phyloP scores from a whole-genome alignment of 2,888 invertebrate genomes.

The Acanthosepion esculentum region DNA sequence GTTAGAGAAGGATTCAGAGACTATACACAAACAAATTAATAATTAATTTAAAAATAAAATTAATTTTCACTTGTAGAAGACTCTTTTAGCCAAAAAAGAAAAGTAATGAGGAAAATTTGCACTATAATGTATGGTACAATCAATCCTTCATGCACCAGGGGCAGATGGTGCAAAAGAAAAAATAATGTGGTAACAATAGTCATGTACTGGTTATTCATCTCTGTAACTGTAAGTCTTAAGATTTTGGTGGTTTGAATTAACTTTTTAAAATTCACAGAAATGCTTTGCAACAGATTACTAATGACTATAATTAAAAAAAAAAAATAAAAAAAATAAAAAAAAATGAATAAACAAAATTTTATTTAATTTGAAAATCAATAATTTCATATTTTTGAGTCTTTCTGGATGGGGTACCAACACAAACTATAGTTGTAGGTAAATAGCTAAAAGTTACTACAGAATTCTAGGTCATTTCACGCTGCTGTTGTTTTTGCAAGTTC shows the following conservation, averaged over 20 bases:
- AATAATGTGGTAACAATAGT: background rate
- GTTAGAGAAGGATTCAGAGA: background rate
- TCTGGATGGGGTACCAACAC: background rate
- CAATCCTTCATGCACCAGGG: too few relatives aligned
- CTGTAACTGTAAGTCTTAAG: slow-evolving; percentile 10
- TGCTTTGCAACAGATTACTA: background rate
- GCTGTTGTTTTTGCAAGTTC: background rate
- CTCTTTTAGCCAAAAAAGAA: too few relatives aligned
- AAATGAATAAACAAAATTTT: slow-evolving; percentile 41
- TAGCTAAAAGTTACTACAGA: slow-evolving; percentile 19
- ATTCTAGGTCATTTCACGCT: background rate
- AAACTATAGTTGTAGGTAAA: background rate
- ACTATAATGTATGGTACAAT: too few relatives aligned
- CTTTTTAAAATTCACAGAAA: slow-evolving; percentile 34
- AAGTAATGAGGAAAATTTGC: too few relatives aligned
- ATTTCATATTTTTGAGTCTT: background rate
- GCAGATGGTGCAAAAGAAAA: background rate
- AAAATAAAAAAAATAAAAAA: background rate
- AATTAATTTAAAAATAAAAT: background rate
- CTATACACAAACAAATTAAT: background rate
- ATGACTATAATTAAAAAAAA: background rate
- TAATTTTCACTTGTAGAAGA: background rate
- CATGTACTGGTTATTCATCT: background rate
- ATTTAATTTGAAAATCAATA: slow-evolving; percentile 25
- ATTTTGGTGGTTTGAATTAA: slow-evolving; percentile 15